Percentiles rank a stretch among this genome's conserved stretches.
phyloP scores from a whole-genome alignment of 2,888 invertebrate genomes.

The Lamellibrachia satsuma region DNA sequence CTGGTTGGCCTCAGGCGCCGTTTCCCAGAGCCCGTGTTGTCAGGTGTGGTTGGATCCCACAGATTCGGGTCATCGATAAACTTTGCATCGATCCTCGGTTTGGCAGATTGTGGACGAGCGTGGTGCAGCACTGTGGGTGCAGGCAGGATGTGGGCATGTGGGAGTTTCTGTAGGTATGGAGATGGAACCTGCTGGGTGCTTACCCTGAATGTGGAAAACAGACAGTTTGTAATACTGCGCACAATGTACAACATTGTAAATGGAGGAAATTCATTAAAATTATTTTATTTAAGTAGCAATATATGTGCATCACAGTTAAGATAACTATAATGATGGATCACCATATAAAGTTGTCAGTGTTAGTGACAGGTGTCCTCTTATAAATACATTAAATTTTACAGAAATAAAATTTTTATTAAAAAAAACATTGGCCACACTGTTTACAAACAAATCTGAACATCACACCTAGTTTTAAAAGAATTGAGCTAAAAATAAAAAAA shows the following conservation, averaged over 20 bases:
- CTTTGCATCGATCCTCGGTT: conserved; percentile 61
- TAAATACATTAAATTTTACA: no score
- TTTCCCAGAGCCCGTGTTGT: conserved; percentile 47
- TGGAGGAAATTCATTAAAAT: no score
- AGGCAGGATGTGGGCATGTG: conserved; percentile 52
- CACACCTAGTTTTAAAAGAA: no score
- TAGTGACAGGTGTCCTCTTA: no score
- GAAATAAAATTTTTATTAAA: no score
- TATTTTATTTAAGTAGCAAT: not conserved
- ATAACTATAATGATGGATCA: not conserved
- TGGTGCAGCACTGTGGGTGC: conserved; percentile 42
- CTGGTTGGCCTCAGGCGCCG: conserved; percentile 51
- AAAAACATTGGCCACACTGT: no score
- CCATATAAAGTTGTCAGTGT: no score
- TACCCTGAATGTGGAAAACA: not conserved
- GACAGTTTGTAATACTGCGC: not conserved
- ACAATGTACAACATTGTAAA: not conserved
- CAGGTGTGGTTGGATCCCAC: conserved; percentile 58
- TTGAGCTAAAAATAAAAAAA: no score
- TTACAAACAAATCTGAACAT: no score
- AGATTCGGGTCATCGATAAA: conserved; percentile 59
- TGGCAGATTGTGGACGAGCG: conserved; percentile 51
- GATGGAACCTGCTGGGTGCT: conserved; percentile 39
- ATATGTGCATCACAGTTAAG: not conserved
- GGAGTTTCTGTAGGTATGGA: conserved; percentile 58